Percentiles rank a stretch among this genome's conserved stretches.
phyloP scores from a whole-genome alignment of 2,797 vertebrate species.

The Salmo trutta region DNA sequence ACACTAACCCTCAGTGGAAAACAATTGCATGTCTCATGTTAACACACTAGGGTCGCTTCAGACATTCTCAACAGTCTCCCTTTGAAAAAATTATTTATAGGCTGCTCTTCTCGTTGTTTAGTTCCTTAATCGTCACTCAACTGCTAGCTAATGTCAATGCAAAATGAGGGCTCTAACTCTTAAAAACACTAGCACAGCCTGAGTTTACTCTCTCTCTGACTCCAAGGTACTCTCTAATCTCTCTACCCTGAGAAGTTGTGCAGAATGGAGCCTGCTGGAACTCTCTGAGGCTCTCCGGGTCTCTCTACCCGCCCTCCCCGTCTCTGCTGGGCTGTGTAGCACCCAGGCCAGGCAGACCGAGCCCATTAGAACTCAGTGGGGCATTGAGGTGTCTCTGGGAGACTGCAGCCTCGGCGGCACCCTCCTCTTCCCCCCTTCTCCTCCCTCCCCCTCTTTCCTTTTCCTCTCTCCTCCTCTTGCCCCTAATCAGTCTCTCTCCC shows the following conservation, averaged over 20 bases:
- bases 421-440: too few species aligned
- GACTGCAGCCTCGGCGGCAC: background rate
- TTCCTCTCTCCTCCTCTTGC: background rate
- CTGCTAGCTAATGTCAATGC: too few species aligned
- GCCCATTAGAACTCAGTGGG: background rate
- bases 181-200: too few species aligned
- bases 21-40: background rate
- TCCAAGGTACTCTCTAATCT: too few species aligned
- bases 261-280: background rate
- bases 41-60: background rate
- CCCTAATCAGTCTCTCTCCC: too few species aligned
- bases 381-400: background rate
- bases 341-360: background rate
- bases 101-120: conserved; percentile 14
- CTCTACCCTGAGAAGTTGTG: too few species aligned
- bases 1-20: conserved; percentile 20
- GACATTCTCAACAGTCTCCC: background rate
- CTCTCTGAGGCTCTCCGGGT: background rate
- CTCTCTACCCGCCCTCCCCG: background rate
- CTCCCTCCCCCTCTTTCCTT: too few species aligned
- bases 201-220: too few species aligned
- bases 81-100: background rate
- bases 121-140: too few species aligned
- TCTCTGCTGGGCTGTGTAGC: background rate
- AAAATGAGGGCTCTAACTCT: too few species aligned